Evolutionary conservation across 2,888 invertebrate genomes (phyloP).

Genomic region (Drosophila colorata): DNA sequence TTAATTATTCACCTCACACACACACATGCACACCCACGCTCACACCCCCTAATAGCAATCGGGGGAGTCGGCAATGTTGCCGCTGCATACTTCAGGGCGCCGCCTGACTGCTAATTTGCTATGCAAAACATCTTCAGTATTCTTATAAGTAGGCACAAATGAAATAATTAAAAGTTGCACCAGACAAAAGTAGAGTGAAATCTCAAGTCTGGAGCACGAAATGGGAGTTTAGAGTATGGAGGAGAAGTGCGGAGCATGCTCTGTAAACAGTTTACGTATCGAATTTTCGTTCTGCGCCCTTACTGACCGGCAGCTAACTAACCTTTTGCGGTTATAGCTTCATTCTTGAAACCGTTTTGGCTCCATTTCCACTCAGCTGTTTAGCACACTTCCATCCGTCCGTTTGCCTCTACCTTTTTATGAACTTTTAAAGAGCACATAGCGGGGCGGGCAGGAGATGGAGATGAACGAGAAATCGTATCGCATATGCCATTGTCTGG

Average conservation of each 20-base stretch:
- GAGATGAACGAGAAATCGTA: conserved; percentile 27
- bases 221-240: too few species aligned
- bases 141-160: conserved; percentile 61
- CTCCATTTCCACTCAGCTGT: conserved; percentile 48
- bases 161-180: conserved; percentile 81
- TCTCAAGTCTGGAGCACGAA: background rate
- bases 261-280: conserved; percentile 8
- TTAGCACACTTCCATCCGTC: conserved; percentile 29
- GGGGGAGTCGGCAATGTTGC: conserved; percentile 17
- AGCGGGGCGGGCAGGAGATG: background rate
- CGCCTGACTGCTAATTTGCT: conserved; percentile 72
- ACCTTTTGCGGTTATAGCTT: conserved; percentile 64
- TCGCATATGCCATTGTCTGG: conserved; percentile 38
- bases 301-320: conserved; percentile 28
- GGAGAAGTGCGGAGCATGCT: background rate
- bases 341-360: conserved; percentile 27
- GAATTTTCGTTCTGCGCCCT: conserved; percentile 37
- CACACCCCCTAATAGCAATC: conserved; percentile 4
- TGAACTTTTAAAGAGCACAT: conserved; percentile 31
- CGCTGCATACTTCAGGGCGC: conserved; percentile 50
- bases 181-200: conserved; percentile 27
- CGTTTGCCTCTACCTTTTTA: conserved; percentile 39
- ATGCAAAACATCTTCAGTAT: conserved; percentile 78
- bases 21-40: conserved; percentile 1
- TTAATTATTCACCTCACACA: conserved; percentile 73